These are phyloP conservation scores for Melanogrammus aeglefinus DNA, from an alignment of 2,797 vertebrate genomes.

Conservation along the genomic window DNA sequence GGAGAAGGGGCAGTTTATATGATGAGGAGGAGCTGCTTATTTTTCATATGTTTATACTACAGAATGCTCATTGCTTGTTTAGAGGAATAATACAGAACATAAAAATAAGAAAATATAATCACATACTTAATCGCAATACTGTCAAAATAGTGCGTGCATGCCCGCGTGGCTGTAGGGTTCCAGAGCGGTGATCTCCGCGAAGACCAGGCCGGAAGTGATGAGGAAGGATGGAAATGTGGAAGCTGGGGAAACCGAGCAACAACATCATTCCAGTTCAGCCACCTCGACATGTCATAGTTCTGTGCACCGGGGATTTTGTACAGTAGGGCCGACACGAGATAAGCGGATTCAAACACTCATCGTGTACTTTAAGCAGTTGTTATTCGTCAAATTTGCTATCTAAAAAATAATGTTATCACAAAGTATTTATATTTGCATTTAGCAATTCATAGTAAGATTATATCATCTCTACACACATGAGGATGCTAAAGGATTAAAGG, in stretches of 20 bases:
- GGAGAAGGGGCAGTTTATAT: no score
- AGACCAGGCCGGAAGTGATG: conserved; percentile 94
- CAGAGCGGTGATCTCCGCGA: conserved; percentile 93
- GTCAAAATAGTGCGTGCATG: neutral
- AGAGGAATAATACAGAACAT: no score
- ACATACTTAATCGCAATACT: no score
- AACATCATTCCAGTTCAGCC: conserved; percentile 94
- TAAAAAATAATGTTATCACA: neutral
- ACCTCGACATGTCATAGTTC: conserved; percentile 96
- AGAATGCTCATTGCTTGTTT: no score
- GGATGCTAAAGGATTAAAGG: no score
- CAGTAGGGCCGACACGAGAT: conserved; percentile 98
- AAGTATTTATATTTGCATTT: no score
- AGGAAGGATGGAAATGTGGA: conserved; percentile 94
- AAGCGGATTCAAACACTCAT: conserved; percentile 41
- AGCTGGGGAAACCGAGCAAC: conserved; percentile 89
- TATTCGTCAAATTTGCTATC: neutral
- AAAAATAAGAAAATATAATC: no score
- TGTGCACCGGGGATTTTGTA: conserved; percentile 96
- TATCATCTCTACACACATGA: no score
- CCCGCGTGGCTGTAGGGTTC: conserved; percentile 76
- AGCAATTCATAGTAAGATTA: no score
- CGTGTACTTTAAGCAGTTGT: neutral
- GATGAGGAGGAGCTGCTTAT: no score
- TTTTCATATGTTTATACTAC: no score